phyloP scores from a whole-genome alignment of 2,113 vertebrate species.

The Psophia crepitans region DNA sequence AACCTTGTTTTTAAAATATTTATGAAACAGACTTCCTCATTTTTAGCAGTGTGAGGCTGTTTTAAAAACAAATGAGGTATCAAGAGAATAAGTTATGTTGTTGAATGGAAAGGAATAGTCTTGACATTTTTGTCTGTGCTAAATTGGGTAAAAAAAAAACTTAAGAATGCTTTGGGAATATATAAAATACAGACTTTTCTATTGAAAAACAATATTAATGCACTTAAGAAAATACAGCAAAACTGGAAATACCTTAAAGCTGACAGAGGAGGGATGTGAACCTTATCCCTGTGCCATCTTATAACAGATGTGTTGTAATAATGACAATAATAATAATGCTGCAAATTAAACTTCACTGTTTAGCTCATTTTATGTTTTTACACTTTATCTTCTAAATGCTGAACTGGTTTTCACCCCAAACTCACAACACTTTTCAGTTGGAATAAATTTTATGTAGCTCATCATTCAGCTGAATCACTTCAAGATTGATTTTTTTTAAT shows the following conservation, averaged over 20 bases:
- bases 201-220: not conserved
- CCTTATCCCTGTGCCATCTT: not conserved
- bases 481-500: not conserved
- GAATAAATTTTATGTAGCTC: not conserved
- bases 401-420: not conserved
- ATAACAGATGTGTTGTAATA: not conserved
- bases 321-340: not conserved
- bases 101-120: not conserved
- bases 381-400: not conserved
- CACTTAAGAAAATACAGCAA: not conserved
- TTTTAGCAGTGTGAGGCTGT: not conserved
- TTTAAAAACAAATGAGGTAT: not conserved
- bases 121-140: not conserved
- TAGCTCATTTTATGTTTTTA: not conserved
- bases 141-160: not conserved
- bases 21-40: not conserved
- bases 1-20: not conserved
- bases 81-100: not conserved
- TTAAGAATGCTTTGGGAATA: not conserved
- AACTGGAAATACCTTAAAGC: not conserved
- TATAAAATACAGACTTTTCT: not conserved
- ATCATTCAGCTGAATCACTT: not conserved
- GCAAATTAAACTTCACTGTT: not conserved
- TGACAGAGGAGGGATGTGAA: not conserved
- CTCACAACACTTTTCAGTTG: not conserved